Evolutionary conservation across 2,113 vertebrate genomes (phyloP).

Genomic region (Amblyornis subalaris): DNA sequence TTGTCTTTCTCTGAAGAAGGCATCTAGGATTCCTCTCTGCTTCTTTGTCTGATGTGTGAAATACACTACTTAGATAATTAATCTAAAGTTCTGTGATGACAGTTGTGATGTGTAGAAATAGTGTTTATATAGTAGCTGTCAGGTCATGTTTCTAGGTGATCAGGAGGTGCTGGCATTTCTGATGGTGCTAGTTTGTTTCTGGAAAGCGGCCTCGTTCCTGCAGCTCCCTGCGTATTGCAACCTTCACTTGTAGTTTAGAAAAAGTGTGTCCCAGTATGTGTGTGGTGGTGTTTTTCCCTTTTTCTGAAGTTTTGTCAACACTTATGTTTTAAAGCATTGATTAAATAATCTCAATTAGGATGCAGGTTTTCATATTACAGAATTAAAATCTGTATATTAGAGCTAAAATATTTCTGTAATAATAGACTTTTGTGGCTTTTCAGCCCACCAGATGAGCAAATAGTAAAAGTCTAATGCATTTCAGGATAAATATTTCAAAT

Average conservation of each 20-base stretch:
- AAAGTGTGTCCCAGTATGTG: background rate
- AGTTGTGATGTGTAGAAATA: background rate
- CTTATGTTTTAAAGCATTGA: conserved; percentile 33
- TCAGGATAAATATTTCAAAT: background rate
- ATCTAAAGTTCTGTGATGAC: background rate
- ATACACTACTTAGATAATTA: background rate
- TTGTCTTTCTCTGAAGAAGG: background rate
- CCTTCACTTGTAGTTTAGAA: background rate
- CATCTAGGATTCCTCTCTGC: background rate
- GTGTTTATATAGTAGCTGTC: background rate
- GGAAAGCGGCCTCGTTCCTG: background rate
- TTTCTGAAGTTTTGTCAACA: conserved; percentile 3
- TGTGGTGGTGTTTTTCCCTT: background rate
- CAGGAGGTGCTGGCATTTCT: background rate
- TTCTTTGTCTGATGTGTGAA: background rate
- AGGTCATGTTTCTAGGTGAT: background rate
- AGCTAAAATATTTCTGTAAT: background rate
- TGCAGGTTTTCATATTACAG: background rate
- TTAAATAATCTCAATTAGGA: background rate
- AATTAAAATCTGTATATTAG: background rate
- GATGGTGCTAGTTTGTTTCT: background rate
- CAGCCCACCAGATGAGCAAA: background rate
- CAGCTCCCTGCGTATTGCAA: background rate
- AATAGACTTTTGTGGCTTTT: background rate
- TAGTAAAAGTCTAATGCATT: background rate